Evolutionary conservation across 1,140 invertebrate genomes (phyloP), one percentile per base, ranked within the genome.

Genomic region (Aphelinus certus): DNA sequence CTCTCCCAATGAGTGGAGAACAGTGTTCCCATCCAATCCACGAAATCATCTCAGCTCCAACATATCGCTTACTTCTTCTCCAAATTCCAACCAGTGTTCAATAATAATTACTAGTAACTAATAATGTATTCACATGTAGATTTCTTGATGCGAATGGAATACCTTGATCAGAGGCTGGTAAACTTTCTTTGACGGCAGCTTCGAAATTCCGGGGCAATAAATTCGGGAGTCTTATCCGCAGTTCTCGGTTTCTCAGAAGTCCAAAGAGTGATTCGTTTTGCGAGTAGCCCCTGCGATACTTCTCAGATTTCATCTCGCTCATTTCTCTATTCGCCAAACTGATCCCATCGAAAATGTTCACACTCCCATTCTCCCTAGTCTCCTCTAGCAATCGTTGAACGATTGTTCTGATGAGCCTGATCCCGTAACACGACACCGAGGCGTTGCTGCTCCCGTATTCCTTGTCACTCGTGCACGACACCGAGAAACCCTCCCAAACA

Each of bases 141-240:
- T 26, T 26, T 26, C 26, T 26, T 26, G 26, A 26, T 26, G 26
- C 26, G 26, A 26, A 26, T 26, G 26, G 49, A 60, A 57, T 62
- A 82, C 81, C 81, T 81, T 84, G 80, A 56, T 70, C 68, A 43
- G 77, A 79, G 7, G 75, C 78, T 3, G 82, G 77, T 3, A 87
- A 45, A 9, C 81, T 85, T 57, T 81, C 81, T 43, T 80, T 81
- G 0, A 87, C 62, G 48, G 80, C 81, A 1, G 67, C 67, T 63
- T 86, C 85, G 6, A 87, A 67, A 76, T 86, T 84, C 1, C 78
- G 63, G 1, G 87, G 86, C 7, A 86, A 60, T 60, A 95, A 84
- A 80, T 91, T 92, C 0, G 90, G 90, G 61, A 95, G 83, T 75
- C 90, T 92, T 3, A 94, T 90, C 77, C 92, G 89, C 1, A 95